Evolutionary conservation across 53 echinoderm and acorn worm genomes (phyloP), one percentile per base, ranked within the genome.

Genomic region (Echinometra lucunter): DNA sequence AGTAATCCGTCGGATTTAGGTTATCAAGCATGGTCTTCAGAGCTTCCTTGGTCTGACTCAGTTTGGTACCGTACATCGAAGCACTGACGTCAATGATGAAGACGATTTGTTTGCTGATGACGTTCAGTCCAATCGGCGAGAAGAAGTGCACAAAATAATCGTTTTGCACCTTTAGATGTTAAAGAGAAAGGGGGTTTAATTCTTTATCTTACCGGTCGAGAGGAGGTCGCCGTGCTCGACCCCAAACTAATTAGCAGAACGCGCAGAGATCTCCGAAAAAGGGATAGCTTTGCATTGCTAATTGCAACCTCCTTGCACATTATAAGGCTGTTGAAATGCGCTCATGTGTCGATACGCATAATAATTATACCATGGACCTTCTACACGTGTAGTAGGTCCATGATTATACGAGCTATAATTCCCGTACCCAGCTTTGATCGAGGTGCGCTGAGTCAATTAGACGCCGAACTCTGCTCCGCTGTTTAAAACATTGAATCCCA

Each of bases 61-160:
- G 94, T 55, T 99, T 99, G 17, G 96, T 95, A 17, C 99, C 99
- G 12, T 95, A 97, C 99, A 99, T 99, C 66, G 99, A 99, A 28
- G 96, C 97, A 89, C 99, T 99, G 92, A 98, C 95, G 91, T 99
- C 99, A 34, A 99, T 97, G 75, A 99, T 95, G 70, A 99, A 99
- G 42, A 99, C 97, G 23, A 97, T 92, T 27, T 99, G 96, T 37
- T 99, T 99, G 75, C 96, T 66, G n/a, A 96, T 95, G 60, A 95
- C 94, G 47, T 82, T 72, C 37, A 96, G 94, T 69, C 85, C 90
- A 32, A 67, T 69, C 35, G 99, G 99, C 37, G 99, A 96, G 83
- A 98, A 98, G 95, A 98, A 99, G 58, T 99, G 99, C 53, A 98
- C 98, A 35, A 98, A 99, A 92, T 98, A 98, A 56, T 91, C 97